A percentile compares a stretch with the other conserved stretches of the same genome.
phyloP scores from a whole-genome alignment of 2,113 vertebrate genomes.

The Piaya cayana region DNA sequence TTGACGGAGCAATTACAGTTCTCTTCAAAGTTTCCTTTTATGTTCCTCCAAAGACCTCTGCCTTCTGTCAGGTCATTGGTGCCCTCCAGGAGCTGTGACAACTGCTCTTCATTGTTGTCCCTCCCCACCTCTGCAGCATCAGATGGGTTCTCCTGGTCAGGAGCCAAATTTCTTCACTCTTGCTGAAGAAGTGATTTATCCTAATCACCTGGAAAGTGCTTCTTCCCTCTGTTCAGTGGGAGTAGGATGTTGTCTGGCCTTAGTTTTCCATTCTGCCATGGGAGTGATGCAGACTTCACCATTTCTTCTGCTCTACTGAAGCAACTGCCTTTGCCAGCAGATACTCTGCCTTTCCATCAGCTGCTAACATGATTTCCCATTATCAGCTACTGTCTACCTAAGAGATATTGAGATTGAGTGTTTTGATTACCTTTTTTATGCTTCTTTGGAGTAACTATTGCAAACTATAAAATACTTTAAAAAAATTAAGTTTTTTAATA shows the following conservation, averaged over 20 bases:
- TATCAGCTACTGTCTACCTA: not conserved
- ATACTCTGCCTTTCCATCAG: not conserved
- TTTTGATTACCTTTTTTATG: not conserved
- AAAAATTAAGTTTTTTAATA: not conserved
- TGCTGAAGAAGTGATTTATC: not conserved
- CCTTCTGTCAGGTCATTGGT: not conserved
- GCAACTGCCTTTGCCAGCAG: not conserved
- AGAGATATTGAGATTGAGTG: not conserved
- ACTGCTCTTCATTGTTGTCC: not conserved
- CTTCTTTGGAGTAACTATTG: not conserved
- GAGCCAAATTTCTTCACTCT: not conserved
- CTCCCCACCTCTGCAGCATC: not conserved
- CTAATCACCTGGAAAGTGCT: not conserved
- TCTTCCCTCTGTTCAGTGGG: not conserved
- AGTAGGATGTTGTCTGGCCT: fast-evolving
- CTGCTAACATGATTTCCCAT: not conserved
- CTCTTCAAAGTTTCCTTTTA: not conserved
- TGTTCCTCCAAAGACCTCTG: not conserved
- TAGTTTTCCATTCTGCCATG: not conserved
- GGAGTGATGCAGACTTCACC: not conserved
- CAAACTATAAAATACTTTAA: not conserved
- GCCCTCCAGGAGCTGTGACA: not conserved
- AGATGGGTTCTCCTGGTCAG: not conserved
- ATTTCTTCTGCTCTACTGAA: not conserved
- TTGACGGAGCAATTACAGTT: not conserved